These are phyloP conservation scores for Atopsyche davidsoni DNA, from an alignment of 1,140 invertebrate genomes.

Conservation along the genomic window DNA sequence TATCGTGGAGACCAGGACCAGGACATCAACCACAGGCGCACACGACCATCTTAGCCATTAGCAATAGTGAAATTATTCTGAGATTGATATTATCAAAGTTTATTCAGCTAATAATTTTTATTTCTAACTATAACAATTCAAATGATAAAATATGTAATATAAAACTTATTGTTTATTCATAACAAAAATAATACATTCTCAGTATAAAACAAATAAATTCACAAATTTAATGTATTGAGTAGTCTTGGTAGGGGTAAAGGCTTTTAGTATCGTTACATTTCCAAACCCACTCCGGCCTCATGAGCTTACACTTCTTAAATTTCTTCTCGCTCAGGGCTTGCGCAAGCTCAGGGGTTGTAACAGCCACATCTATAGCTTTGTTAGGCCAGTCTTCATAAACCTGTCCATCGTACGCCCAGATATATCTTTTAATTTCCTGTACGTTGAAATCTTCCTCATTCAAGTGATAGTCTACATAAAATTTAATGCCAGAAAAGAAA, in stretches of 20 bases:
- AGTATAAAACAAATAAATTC: background rate
- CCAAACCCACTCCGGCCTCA: constrained; percentile 26
- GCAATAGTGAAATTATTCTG: too few species aligned
- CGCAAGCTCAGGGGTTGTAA: constrained; percentile 14
- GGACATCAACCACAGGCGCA: too few species aligned
- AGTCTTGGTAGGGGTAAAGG: constrained; percentile 17
- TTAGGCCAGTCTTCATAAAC: constrained; percentile 20
- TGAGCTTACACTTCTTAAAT: constrained; percentile 23
- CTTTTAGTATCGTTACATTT: constrained; percentile 23
- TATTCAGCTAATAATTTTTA: too few species aligned
- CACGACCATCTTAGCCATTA: too few species aligned
- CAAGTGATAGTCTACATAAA: constrained; percentile 22
- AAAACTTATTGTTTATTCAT: background rate
- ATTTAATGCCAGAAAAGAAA: constrained; percentile 25
- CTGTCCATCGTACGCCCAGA: constrained; percentile 21
- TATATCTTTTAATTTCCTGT: constrained; percentile 17
- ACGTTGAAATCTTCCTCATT: constrained; percentile 4
- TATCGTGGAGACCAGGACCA: too few species aligned
- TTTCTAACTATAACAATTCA: background rate
- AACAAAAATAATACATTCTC: background rate
- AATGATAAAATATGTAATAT: background rate
- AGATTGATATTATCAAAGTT: too few species aligned
- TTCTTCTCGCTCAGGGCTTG: constrained; percentile 7
- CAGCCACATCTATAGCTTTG: constrained; percentile 14
- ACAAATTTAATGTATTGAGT: constrained; percentile 4